Evolutionary conservation across 2,113 vertebrate genomes (phyloP), one percentile per base, ranked within the genome.

Genomic region (Actinemys pallida): DNA sequence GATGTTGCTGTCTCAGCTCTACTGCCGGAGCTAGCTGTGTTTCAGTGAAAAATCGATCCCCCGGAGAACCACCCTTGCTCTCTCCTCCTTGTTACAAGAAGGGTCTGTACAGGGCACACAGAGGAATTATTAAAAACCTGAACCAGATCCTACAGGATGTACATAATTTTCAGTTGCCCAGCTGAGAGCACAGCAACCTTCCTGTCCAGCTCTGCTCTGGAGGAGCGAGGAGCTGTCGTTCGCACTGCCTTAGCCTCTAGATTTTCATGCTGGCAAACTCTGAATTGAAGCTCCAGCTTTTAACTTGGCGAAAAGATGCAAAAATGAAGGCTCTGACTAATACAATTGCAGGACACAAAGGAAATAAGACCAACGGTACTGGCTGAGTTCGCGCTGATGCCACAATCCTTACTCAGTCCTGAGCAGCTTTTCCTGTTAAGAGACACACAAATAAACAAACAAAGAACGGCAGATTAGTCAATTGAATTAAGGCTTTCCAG

Each of bases 381-480:
- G 83, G 27, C 62, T 65, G 56, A 90, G 45, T 45, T 65, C 72
- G 69, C 29, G 17, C 87, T 85, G 79, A 65, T 90, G 65, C 75
- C 75, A 27, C 0, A 86, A 1, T 42, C 85, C 57, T 0, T 39
- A 90, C 91, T 85, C 10, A 42, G 75, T 27, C 75, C 42, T 78
- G 75, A 47, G 75, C 12, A 27, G 6, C 13, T 78, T 47, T 87
- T 95, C 65, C 88, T 91, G 27, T 85, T 83, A 57, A 85, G 94
- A 90, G 42, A 81, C 24, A 81, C 45, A 84, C 29, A 80, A 52
- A 47, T 7, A 69, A 35, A 85, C 29, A 91, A 92, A 94, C 49
- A 93, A 89, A 65, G 45, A 87, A 93, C 87, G 94, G 94, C 10
- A 84, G 59, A 82, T 65, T 39, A 81, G 69, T 10, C 80, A 93